Conservation (phyloP, 2,113 vertebrate species). For the Pholis gunnellus region DNA sequence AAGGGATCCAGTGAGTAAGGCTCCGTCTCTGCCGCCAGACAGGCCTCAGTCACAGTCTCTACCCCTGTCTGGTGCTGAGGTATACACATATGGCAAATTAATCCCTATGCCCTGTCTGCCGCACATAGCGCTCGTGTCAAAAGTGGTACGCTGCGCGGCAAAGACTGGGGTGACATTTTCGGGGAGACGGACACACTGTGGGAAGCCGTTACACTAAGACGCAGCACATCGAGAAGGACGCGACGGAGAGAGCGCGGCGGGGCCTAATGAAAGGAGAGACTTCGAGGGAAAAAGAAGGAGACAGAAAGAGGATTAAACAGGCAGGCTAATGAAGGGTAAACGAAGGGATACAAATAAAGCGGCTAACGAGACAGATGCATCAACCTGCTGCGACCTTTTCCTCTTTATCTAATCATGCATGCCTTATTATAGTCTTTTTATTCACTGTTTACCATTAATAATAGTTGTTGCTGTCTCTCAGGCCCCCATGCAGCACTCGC, state of each 20-base stretch:
- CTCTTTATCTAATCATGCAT: slow-evolving; percentile 81
- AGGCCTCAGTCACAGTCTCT: slow-evolving; percentile 80
- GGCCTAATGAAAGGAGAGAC: slow-evolving; percentile 66
- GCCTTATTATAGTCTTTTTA: slow-evolving; percentile 78
- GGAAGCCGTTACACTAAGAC: slow-evolving; percentile 69
- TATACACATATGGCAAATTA: slow-evolving; percentile 80
- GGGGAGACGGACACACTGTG: slow-evolving; percentile 67
- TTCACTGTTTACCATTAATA: slow-evolving; percentile 81
- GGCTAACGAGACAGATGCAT: slow-evolving; percentile 83
- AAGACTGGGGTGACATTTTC: slow-evolving; percentile 72
- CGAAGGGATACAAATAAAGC: slow-evolving; percentile 79
- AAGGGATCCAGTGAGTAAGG: slow-evolving; percentile 61
- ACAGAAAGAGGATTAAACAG: slow-evolving; percentile 67
- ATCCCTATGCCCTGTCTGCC: slow-evolving; percentile 76
- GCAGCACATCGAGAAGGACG: slow-evolving; percentile 50
- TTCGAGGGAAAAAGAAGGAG: slow-evolving; percentile 47
- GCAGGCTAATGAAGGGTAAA: slow-evolving; percentile 81
- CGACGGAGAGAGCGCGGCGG: slow-evolving; percentile 48
- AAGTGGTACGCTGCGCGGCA: slow-evolving; percentile 52
- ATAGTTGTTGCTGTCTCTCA: slow-evolving; percentile 72
- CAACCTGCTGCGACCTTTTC: slow-evolving; percentile 82
- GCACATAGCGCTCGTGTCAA: slow-evolving; percentile 76
- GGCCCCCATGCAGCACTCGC: slow-evolving; percentile 55
- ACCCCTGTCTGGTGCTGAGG: slow-evolving; percentile 76
- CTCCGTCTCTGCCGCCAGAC: slow-evolving; percentile 71